Conservation (phyloP, 1,140 invertebrate species). For the Mycetomoellerius zeteki region DNA sequence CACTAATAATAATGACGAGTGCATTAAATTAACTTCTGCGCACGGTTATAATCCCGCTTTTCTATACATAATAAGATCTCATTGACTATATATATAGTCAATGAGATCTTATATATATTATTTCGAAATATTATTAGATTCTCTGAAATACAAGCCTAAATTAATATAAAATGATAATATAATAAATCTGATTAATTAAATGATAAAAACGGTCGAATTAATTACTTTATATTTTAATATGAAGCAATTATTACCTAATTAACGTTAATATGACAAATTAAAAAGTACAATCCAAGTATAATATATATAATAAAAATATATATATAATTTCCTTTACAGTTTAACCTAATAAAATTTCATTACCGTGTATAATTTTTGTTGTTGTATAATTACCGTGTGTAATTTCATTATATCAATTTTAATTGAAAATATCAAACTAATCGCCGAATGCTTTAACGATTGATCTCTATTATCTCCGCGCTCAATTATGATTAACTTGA, state of each 20-base stretch:
- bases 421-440: not conserved
- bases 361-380: too few species aligned
- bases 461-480: conserved; percentile 25
- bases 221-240: conserved; percentile 2
- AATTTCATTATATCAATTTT: too few species aligned
- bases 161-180: not conserved
- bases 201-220: not conserved
- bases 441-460: not conserved
- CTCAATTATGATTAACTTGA: conserved; percentile 40
- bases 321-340: not conserved
- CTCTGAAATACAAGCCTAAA: not conserved
- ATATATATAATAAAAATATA: too few species aligned
- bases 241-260: conserved; percentile 1
- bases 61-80: too few species aligned
- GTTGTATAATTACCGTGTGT: too few species aligned
- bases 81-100: too few species aligned
- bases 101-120: too few species aligned
- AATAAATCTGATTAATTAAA: not conserved
- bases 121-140: not conserved
- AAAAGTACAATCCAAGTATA: too few species aligned
- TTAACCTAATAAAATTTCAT: not conserved
- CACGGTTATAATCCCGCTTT: too few species aligned
- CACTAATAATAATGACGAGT: too few species aligned
- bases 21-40: too few species aligned
- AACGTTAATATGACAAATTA: too few species aligned